Evolutionary conservation across 2,888 invertebrate species (phyloP).

Genomic region (Apodemia duryi): DNA sequence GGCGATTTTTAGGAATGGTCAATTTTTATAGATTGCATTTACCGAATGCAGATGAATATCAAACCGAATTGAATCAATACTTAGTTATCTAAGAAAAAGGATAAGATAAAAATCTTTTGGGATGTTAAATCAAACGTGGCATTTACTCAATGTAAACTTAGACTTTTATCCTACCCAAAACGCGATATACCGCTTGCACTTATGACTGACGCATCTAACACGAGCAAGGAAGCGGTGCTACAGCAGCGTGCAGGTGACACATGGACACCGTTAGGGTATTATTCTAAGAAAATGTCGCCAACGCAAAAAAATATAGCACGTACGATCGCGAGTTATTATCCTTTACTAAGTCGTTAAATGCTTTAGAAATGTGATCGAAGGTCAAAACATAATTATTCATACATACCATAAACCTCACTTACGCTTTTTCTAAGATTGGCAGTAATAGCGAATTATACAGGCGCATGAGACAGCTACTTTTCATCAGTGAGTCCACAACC

Average conservation of each 20-base stretch:
- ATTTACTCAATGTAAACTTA: slow-evolving; percentile 31
- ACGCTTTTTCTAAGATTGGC: slow-evolving; percentile 22
- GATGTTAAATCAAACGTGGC: slow-evolving; percentile 8
- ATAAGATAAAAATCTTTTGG: slow-evolving; percentile 31
- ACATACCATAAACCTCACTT: slow-evolving; percentile 28
- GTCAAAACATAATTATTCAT: slow-evolving; percentile 16
- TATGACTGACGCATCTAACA: slow-evolving; percentile 42
- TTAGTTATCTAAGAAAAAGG: slow-evolving; percentile 19
- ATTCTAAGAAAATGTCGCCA: slow-evolving; percentile 29
- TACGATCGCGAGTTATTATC: slow-evolving; percentile 28
- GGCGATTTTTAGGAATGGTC: no score
- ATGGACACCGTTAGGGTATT: no score
- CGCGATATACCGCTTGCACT: no score
- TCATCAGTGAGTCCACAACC: slow-evolving; percentile 17
- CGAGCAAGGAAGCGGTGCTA: slow-evolving; percentile 42
- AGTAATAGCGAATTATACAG: slow-evolving; percentile 22
- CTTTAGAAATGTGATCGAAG: slow-evolving; percentile 20
- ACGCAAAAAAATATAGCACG: slow-evolving; percentile 29
- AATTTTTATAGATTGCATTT: no score
- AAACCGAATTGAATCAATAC: no score
- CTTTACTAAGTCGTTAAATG: slow-evolving; percentile 16
- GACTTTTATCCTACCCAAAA: no score
- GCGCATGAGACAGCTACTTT: slow-evolving; percentile 21
- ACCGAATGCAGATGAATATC: no score
- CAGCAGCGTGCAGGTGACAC: slow-evolving; percentile 35